Conservation (phyloP, 2,797 vertebrate species). For the Pogoniulus pusillus region DNA sequence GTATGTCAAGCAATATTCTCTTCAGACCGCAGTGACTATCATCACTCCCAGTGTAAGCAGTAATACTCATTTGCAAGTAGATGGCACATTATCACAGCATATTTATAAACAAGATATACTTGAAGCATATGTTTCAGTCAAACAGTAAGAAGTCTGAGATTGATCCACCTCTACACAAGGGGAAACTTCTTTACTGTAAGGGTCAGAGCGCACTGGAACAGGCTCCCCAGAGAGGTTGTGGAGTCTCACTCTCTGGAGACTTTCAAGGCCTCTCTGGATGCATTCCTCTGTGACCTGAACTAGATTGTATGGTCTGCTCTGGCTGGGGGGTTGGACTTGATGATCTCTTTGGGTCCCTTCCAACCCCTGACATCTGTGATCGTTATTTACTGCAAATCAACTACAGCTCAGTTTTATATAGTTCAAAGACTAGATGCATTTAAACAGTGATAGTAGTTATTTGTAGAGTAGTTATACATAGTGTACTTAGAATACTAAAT, state of each 20-base stretch:
- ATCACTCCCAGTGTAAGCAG: neutral
- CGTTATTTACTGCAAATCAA: neutral
- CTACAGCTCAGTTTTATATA: neutral
- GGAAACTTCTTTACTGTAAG: too few species aligned
- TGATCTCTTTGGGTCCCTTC: too few species aligned
- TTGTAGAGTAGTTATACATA: neutral
- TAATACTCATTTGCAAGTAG: slow-evolving; percentile 47
- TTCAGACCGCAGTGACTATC: neutral
- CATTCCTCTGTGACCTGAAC: too few species aligned
- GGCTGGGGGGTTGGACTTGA: too few species aligned
- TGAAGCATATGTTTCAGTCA: neutral
- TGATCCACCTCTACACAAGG: too few species aligned
- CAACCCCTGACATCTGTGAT: too few species aligned
- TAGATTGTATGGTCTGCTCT: too few species aligned
- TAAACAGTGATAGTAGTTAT: neutral
- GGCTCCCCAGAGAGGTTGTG: too few species aligned
- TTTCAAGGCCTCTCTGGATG: too few species aligned
- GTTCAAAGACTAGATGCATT: neutral
- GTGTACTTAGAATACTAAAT: neutral
- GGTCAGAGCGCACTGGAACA: too few species aligned
- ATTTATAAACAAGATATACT: slow-evolving; percentile 27
- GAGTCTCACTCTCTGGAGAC: too few species aligned
- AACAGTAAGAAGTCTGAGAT: neutral
- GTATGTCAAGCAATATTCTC: neutral
- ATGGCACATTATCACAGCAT: slow-evolving; percentile 39